Conservation (phyloP, 2,797 vertebrate genomes). For the Lutjanus campechanus region DNA sequence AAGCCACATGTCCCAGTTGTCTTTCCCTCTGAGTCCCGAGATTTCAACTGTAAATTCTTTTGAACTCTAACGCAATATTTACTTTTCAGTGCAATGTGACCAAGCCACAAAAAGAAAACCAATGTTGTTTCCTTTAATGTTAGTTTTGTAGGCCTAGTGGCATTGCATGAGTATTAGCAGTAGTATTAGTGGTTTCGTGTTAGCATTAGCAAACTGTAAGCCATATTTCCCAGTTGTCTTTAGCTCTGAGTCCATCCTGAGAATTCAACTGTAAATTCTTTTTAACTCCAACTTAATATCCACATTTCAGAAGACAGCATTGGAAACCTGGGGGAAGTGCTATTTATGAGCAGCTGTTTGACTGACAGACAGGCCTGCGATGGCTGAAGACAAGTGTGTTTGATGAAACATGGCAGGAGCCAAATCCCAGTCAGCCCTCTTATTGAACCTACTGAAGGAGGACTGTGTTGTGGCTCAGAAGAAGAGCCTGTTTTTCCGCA, state of each 20-base stretch:
- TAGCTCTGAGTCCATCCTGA: conserved; percentile 4
- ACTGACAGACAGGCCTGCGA: conserved; percentile 71
- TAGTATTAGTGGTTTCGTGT: not conserved
- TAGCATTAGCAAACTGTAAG: not conserved
- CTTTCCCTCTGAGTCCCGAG: conserved; percentile 14
- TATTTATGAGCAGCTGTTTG: conserved; percentile 59
- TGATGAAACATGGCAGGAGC: conserved; percentile 82
- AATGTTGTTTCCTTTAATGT: not conserved
- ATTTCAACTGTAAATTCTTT: conserved; percentile 25
- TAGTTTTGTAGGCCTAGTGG: not conserved
- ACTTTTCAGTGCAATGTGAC: conserved; percentile 19
- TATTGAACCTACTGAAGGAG: conserved; percentile 78
- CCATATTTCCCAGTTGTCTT: conserved; percentile 20
- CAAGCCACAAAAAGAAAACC: conserved; percentile 1
- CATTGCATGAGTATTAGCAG: not conserved
- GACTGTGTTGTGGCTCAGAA: conserved; percentile 76
- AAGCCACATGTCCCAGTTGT: conserved; percentile 12
- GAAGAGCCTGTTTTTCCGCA: conserved; percentile 52
- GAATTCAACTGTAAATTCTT: conserved; percentile 26
- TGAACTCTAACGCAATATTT: conserved; percentile 33
- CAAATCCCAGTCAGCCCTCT: conserved; percentile 78
- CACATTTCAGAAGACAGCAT: conserved; percentile 32
- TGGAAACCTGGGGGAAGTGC: conserved; percentile 44
- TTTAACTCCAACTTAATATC: conserved; percentile 33
- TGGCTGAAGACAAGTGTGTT: conserved; percentile 74